Evolutionary conservation across 2,113 vertebrate species (phyloP).

Genomic region (Poeciliopsis retropinna): DNA sequence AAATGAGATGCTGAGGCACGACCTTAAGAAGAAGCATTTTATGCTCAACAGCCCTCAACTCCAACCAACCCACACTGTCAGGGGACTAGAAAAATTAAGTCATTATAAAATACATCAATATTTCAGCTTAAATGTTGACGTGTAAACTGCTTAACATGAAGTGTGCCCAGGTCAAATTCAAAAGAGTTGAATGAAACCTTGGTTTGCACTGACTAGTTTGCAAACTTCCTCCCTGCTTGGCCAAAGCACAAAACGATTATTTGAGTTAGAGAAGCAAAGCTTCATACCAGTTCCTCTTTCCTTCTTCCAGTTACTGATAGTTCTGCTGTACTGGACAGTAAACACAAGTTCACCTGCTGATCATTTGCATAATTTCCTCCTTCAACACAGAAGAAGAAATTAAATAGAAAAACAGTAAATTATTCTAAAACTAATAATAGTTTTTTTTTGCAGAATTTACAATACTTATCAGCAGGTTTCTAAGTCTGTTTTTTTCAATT

Average conservation of each 20-base stretch:
- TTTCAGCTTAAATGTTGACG: too few species aligned
- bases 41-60: too few species aligned
- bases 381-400: background rate
- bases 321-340: background rate
- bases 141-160: background rate
- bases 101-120: background rate
- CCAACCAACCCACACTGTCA: background rate
- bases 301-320: conserved; percentile 4
- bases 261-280: conserved; percentile 15
- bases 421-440: background rate
- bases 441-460: background rate
- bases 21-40: too few species aligned
- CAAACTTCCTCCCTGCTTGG: conserved; percentile 17
- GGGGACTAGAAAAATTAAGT: background rate
- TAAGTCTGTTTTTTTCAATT: background rate
- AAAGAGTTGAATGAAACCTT: background rate
- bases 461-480: conserved; percentile 3
- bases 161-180: background rate
- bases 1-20: background rate
- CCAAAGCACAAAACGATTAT: conserved; percentile 1
- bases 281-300: conserved; percentile 42
- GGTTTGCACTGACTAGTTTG: background rate
- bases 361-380: background rate
- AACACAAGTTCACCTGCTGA: background rate
- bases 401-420: background rate